Conservation (phyloP, 2,113 vertebrate species). For the Salvelinus alpinus region DNA sequence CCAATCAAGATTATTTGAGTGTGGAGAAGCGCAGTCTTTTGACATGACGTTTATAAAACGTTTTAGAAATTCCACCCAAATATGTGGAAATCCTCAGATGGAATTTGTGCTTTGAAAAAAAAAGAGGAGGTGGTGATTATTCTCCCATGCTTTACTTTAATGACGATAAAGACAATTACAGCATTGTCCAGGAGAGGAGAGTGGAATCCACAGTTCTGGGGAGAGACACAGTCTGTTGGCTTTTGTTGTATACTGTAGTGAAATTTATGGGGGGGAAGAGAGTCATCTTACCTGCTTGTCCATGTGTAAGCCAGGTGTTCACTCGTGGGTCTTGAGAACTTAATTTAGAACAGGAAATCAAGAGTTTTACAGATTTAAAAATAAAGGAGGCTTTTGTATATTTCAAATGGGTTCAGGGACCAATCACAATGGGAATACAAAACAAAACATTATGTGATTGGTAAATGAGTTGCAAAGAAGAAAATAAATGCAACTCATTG, state of each 20-base stretch:
- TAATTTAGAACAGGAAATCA: not conserved
- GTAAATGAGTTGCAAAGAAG: no score
- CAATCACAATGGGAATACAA: no score
- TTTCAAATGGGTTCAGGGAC: not conserved
- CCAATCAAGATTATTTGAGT: conserved; percentile 52
- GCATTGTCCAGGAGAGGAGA: no score
- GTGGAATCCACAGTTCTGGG: no score
- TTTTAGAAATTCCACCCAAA: not conserved
- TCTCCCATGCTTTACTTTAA: not conserved
- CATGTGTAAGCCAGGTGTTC: conserved; percentile 2
- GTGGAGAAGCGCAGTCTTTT: conserved; percentile 35
- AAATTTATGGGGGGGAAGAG: not conserved
- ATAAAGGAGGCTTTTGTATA: not conserved
- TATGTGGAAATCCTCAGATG: conserved; percentile 32
- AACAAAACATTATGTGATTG: no score
- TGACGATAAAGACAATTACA: not conserved
- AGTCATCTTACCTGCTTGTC: not conserved
- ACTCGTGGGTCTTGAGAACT: not conserved
- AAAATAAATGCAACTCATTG: no score
- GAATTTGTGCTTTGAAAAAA: conserved; percentile 17
- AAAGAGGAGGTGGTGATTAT: not conserved
- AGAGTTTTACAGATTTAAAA: not conserved
- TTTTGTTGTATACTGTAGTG: not conserved
- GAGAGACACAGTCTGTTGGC: conserved; percentile 7
- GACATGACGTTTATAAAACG: conserved; percentile 46